Conservation (phyloP, 1,140 invertebrate genomes). For the Patella vulgata region DNA sequence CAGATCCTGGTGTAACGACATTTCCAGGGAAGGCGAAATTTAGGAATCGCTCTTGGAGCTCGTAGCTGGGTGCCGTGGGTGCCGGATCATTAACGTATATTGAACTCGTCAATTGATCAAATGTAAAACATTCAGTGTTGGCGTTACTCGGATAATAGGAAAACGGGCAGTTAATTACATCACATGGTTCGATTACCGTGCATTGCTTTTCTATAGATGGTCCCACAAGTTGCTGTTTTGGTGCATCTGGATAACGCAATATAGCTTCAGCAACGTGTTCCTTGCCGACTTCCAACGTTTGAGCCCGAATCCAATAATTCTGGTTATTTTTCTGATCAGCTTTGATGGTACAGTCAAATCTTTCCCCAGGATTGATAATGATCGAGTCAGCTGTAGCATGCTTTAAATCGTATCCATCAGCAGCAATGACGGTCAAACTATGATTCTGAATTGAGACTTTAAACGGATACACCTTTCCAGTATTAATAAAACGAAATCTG, state of each 20-base stretch:
- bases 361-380: slow-evolving; percentile 73
- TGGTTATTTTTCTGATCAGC: slow-evolving; percentile 77
- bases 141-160: slow-evolving; percentile 38
- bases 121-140: slow-evolving; percentile 32
- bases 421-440: slow-evolving; percentile 79
- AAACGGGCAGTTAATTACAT: slow-evolving; percentile 54
- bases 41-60: slow-evolving; percentile 46
- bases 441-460: slow-evolving; percentile 84
- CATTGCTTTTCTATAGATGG: slow-evolving; percentile 64
- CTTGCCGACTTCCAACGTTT: slow-evolving; percentile 34
- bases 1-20: slow-evolving; percentile 38
- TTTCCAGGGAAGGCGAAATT: slow-evolving; percentile 59
- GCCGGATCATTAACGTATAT: no score
- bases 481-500: slow-evolving; percentile 53
- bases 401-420: slow-evolving; percentile 80
- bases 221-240: slow-evolving; percentile 65
- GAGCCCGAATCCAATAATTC: slow-evolving; percentile 85
- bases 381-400: slow-evolving; percentile 71
- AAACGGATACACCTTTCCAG: slow-evolving; percentile 49
- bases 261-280: slow-evolving; percentile 70
- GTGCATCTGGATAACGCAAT: slow-evolving; percentile 79
- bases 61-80: not conserved
- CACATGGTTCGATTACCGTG: slow-evolving; percentile 25
- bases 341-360: slow-evolving; percentile 85
- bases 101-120: slow-evolving; percentile 39